Base-by-base conservation (phyloP, 2,113 vertebrate genomes). In the Bolborhynchus lineola region DNA sequence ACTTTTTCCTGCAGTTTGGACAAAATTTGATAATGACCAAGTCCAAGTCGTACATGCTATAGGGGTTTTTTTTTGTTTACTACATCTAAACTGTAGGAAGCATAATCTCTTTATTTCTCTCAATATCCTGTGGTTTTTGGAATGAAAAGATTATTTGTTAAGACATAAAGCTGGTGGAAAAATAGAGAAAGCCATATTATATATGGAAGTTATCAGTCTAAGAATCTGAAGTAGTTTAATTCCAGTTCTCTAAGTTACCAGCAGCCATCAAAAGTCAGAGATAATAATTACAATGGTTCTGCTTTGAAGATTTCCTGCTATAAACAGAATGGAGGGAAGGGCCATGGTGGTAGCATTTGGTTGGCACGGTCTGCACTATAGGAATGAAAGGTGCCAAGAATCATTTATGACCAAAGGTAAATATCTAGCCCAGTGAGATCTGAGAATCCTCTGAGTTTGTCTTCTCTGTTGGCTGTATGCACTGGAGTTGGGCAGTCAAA, bases 71-170 rank as follows among this genome's bases (percentile, higher is more conserved):
- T 83, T 68, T 86, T 79, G 24, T 79, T 79, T 86, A 11, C 16
- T 46, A 11, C 15, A 9, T 25, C 29, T 46, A 23, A 69, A 42
- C 11, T 72, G 23, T 29, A 57, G 14, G 26, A 88, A 69, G 19
- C 11, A 7, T 10, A 28, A 55, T 42, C 25, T 75, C 25, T 25
- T 50, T 82, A 16, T 80, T 93, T 35, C 23, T 7, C 25, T 20
- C 39, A 52, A 41, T 55, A 65, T 39, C 18, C 24, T 47, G 42
- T 0, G 0, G 0, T 11, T 60, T 83, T 39, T 12, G 12, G 4
- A 70, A 81, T 57, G 2, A 59, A 70, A 63, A 52, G 7, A 15
- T 81, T 25, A 39, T 60, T 86, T 84, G 3, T 37, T 74, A 47
- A 47, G 49, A 21, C 13, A 9, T 24, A 31, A 52, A 84, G 6